Evolutionary conservation across 2,797 vertebrate species (phyloP).

Genomic region (Rhinatrema bivittatum): DNA sequence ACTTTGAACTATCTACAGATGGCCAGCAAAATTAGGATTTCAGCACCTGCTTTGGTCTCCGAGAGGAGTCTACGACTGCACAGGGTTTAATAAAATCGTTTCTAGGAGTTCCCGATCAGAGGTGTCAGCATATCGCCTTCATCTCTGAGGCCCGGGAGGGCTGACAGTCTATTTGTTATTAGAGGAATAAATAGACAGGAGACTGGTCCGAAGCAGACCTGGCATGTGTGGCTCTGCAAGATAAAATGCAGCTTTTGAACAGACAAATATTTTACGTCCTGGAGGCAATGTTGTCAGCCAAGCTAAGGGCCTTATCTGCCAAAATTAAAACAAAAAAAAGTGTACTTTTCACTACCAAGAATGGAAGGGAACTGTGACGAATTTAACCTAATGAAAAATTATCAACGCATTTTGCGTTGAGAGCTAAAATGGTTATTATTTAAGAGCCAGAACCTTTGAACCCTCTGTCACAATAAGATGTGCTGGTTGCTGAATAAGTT

Average conservation of each 20-base stretch:
- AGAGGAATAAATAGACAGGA: conserved; percentile 67
- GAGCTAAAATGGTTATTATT: conserved; percentile 10
- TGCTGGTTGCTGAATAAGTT: too few relatives aligned
- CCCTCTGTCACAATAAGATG: conserved; percentile 1
- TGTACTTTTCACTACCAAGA: conserved; percentile 34
- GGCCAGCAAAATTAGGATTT: conserved; percentile 29
- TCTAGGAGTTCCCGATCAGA: conserved; percentile 38
- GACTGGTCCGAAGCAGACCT: conserved; percentile 59
- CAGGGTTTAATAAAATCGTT: conserved; percentile 43
- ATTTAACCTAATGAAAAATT: conserved; percentile 17
- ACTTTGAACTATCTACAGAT: conserved; percentile 9
- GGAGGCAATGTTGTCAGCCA: conserved; percentile 48
- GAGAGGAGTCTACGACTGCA: conserved; percentile 23
- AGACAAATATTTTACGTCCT: conserved; percentile 65
- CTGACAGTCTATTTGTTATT: conserved; percentile 67
- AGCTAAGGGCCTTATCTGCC: conserved; percentile 43
- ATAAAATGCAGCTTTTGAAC: conserved; percentile 60
- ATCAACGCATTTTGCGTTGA: conserved; percentile 27
- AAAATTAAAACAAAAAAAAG: conserved; percentile 37
- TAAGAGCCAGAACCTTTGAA: conserved; percentile 8
- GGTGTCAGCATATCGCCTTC: conserved; percentile 45
- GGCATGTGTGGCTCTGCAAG: conserved; percentile 59
- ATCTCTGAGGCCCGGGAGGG: conserved; percentile 43
- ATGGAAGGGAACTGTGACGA: conserved; percentile 5
- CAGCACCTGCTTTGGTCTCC: conserved; percentile 3